phyloP scores from a whole-genome alignment of 2,113 vertebrate genomes.

The Colossoma macropomum region DNA sequence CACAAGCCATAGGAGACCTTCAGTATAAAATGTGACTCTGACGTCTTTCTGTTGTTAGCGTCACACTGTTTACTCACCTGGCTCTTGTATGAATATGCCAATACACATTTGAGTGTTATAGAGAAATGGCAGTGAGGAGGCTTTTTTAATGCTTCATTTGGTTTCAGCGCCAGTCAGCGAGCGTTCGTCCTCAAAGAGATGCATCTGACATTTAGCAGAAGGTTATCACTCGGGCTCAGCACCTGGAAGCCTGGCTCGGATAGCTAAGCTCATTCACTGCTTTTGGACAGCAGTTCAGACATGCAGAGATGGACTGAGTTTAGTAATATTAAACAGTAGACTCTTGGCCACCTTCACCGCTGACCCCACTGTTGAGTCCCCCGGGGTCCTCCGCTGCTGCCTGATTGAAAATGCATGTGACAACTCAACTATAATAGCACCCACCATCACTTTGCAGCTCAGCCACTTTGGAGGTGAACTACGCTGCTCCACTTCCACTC shows the following conservation, averaged over 20 bases:
- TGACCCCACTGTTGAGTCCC: not conserved
- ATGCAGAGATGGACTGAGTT: conserved; percentile 30
- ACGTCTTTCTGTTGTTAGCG: not conserved
- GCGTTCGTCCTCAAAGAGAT: conserved; percentile 46
- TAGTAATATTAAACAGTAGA: conserved; percentile 26
- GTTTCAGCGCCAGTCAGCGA: conserved; percentile 39
- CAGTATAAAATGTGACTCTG: no score
- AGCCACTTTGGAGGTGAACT: conserved; percentile 42
- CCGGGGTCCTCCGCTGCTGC: conserved; percentile 17
- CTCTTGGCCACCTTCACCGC: conserved; percentile 6
- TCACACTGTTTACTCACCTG: conserved; percentile 40
- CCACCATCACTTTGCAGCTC: conserved; percentile 14
- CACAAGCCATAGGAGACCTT: no score
- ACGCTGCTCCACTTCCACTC: conserved; percentile 25
- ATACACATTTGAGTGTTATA: conserved; percentile 17
- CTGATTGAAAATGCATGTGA: conserved; percentile 44
- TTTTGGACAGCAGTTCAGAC: conserved; percentile 39
- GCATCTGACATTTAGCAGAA: conserved; percentile 55
- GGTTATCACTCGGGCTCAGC: conserved; percentile 57
- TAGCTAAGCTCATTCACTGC: conserved; percentile 37
- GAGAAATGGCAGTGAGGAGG: conserved; percentile 9
- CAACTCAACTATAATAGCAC: conserved; percentile 35
- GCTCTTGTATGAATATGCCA: conserved; percentile 7
- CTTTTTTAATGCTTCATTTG: conserved; percentile 44
- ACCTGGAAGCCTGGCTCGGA: conserved; percentile 33